Percentiles rank a stretch among this genome's conserved stretches.
phyloP scores from a whole-genome alignment of 2,797 vertebrate genomes.

The Neosilurus hyrtlii region DNA sequence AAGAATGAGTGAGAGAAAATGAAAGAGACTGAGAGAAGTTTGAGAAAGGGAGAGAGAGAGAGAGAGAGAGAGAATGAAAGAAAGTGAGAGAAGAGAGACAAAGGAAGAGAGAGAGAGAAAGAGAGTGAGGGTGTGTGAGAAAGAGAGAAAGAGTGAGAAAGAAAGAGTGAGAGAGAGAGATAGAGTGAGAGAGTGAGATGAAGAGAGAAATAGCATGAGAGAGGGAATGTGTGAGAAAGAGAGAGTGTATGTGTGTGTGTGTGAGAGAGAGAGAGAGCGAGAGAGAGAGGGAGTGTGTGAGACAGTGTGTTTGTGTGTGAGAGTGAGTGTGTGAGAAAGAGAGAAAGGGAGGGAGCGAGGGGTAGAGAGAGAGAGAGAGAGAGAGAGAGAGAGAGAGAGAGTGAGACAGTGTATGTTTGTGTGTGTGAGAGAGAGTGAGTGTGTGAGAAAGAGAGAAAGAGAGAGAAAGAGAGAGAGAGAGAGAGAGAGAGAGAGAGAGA shows the following conservation, averaged over 20 bases:
- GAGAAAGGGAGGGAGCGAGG: constrained; percentile 38
- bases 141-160: constrained; percentile 40
- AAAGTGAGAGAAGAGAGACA: constrained; percentile 9
- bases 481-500: no score
- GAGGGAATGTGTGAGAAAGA: constrained; percentile 39
- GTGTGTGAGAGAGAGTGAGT: no score
- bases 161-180: background rate
- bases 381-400: constrained; percentile 15
- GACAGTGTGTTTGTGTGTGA: no score
- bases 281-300: no score
- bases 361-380: constrained; percentile 37
- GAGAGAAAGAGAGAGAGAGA: no score
- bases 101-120: background rate
- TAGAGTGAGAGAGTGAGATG: constrained; percentile 41
- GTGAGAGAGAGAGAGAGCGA: no score
- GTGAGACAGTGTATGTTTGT: no score
- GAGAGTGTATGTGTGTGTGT: background rate
- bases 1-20: constrained; percentile 46
- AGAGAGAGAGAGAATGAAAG: constrained; percentile 47
- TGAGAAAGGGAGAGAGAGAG: background rate
- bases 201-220: background rate
- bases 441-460: no score
- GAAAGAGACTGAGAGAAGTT: constrained; percentile 49
- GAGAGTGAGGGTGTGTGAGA: constrained; percentile 25
- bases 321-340: background rate